Percentiles rank a stretch among this genome's conserved stretches.
Conservation (phyloP, 2,113 vertebrate genomes). For the Hoplias malabaricus region DNA sequence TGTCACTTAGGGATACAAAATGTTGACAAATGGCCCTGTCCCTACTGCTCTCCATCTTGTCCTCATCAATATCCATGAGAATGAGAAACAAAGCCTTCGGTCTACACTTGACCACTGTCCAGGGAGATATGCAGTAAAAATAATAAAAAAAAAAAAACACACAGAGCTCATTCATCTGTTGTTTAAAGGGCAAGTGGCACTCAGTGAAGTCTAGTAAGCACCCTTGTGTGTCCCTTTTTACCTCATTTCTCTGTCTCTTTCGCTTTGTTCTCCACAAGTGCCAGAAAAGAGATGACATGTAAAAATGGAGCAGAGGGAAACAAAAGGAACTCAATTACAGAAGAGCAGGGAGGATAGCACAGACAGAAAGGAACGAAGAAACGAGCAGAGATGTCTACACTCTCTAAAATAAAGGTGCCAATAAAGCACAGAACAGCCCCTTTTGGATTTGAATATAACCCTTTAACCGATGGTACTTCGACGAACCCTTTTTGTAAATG, state of each 20-base stretch:
- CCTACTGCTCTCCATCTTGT: constrained; percentile 45
- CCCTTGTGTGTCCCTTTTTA: constrained; percentile 11
- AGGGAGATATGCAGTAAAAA: constrained; percentile 31
- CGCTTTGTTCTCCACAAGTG: constrained; percentile 42
- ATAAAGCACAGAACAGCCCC: background rate
- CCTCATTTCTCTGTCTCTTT: background rate
- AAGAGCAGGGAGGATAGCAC: background rate
- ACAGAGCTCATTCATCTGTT: constrained; percentile 36
- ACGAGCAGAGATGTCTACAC: background rate
- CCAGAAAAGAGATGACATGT: constrained; percentile 23
- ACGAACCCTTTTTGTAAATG: too few relatives aligned
- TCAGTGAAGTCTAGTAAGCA: constrained; percentile 26
- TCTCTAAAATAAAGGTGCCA: background rate
- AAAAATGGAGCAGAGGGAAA: constrained; percentile 2
- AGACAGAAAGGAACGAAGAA: background rate
- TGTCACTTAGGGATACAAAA: background rate
- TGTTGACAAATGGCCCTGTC: background rate
- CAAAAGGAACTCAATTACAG: constrained; percentile 37
- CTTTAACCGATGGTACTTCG: too few relatives aligned
- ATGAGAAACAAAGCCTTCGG: constrained; percentile 30
- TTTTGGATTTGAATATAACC: background rate
- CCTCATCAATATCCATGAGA: constrained; percentile 47
- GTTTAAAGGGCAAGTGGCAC: constrained; percentile 51
- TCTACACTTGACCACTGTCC: constrained; percentile 20
- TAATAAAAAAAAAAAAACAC: too few relatives aligned